Conservation (phyloP, 1,140 invertebrate species). For the Camponotus pennsylvanicus region DNA sequence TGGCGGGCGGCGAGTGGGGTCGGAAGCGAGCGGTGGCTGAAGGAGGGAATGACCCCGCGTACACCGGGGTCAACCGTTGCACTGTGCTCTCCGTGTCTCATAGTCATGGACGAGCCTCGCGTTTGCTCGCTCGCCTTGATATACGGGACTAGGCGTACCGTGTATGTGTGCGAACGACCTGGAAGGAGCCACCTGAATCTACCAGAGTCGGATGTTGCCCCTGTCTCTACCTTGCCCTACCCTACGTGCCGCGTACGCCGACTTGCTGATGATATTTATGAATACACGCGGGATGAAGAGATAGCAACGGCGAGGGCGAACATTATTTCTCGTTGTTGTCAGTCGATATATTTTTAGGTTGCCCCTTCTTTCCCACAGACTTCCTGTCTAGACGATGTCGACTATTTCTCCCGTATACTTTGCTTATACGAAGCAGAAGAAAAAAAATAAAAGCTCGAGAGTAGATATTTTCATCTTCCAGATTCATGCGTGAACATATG, state of each 20-base stretch:
- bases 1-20: conserved; percentile 66
- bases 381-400: neutral
- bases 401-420: conserved; percentile 21
- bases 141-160: conserved; percentile 44
- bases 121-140: conserved; percentile 45
- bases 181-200: conserved; percentile 59
- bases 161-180: neutral
- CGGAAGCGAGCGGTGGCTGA: conserved; percentile 71
- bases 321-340: conserved; percentile 54
- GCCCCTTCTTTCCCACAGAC: too few species aligned
- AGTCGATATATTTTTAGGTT: conserved; percentile 46
- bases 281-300: conserved; percentile 53
- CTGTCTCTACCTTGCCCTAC: neutral
- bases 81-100: conserved; percentile 71
- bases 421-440: neutral
- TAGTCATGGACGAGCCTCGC: conserved; percentile 67
- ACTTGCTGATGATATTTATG: conserved; percentile 64
- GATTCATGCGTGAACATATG: conserved; percentile 27
- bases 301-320: conserved; percentile 6
- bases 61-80: conserved; percentile 81
- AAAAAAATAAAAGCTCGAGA: conserved; percentile 5
- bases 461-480: conserved; percentile 2
- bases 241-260: neutral
- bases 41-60: conserved; percentile 81
- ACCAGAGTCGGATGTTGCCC: conserved; percentile 26